Conservation (phyloP, 2,888 invertebrate genomes). For the Chirona hameri region DNA sequence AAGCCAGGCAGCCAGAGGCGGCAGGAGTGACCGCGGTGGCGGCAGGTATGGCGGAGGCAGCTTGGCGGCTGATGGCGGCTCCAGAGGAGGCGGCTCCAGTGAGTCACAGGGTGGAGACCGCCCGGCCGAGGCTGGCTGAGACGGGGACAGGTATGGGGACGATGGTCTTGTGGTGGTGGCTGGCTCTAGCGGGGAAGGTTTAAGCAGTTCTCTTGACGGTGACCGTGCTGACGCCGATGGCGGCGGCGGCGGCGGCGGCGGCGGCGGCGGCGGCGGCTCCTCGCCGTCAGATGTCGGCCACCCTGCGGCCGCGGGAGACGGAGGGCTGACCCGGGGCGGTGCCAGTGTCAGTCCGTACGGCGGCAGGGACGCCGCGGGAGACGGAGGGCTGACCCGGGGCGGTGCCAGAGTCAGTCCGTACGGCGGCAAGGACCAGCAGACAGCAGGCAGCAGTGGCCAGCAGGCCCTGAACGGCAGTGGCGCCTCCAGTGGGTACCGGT, state of each 20-base stretch:
- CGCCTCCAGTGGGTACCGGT: not conserved
- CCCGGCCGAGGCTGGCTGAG: not conserved
- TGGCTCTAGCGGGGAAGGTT: not conserved
- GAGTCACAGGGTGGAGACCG: not conserved
- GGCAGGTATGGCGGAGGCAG: not conserved
- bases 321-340: not conserved
- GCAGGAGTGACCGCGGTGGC: not conserved
- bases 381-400: not conserved
- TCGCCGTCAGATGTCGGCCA: not conserved
- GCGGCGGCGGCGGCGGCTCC: not conserved
- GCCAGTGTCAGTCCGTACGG: not conserved
- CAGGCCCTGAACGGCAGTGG: not conserved
- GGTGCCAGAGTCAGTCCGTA: not conserved
- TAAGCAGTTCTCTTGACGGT: not conserved
- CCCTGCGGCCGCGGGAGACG: not conserved
- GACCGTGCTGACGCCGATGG: not conserved
- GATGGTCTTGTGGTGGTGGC: not conserved
- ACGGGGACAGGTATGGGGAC: not conserved
- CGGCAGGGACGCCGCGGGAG: not conserved
- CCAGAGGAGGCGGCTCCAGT: not conserved
- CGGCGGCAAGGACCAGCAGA: constrained; percentile 4
- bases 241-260: not conserved
- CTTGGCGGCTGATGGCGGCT: not conserved
- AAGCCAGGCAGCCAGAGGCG: constrained; percentile 4
- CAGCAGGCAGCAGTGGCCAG: constrained; percentile 2